Base-by-base conservation (phyloP, 2,888 invertebrate species). In the Eupithecia inturbata region DNA sequence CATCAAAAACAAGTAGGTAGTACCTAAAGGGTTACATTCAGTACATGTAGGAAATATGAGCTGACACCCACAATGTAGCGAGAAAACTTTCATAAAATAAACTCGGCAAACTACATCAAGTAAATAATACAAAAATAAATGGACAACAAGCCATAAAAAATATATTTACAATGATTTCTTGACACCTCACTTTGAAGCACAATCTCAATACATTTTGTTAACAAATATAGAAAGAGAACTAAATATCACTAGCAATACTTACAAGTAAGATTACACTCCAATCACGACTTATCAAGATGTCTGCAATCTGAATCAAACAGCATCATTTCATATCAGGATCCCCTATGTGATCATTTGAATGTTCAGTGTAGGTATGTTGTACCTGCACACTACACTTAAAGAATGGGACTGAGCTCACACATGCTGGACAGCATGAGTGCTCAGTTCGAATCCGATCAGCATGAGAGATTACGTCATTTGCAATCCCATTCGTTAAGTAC, bases 61-160 rank as follows among this genome's bases (percentile, higher is more conserved):
- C 77, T 74, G 78, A 70, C 41, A 74, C 72, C 53, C 36, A 73
- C 64, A 71, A 60, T 69, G 53, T 79, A 84, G 82, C 79, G 71
- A 77, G 78, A 83, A 83, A 82, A 82, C 79, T 74, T 81, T 84
- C 78, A 83, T 83, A 84, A 84, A 87, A 87, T 83, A 85, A 84
- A 85, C 82, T 85, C 82, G 77, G 83, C 88, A 89, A 91, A 87
- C 87, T 90, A 91, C 88, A 91, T 86, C 84, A 82, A 88, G 89
- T 91, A 92, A 92, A 92, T 88, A 89, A 91, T 88, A 85, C 88
- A 91, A 90, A 92, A 92, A 88, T 91, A 79, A 79, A 79, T 75
- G 73, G 76, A 72, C 71, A 78, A 80, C 75, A 77, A 75, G 76
- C 78, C 71, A 72, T 77, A 80, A 75, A 45, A 79, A 90, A 87